Conservation (phyloP, 2,888 invertebrate species). For the Magallana nippona region DNA sequence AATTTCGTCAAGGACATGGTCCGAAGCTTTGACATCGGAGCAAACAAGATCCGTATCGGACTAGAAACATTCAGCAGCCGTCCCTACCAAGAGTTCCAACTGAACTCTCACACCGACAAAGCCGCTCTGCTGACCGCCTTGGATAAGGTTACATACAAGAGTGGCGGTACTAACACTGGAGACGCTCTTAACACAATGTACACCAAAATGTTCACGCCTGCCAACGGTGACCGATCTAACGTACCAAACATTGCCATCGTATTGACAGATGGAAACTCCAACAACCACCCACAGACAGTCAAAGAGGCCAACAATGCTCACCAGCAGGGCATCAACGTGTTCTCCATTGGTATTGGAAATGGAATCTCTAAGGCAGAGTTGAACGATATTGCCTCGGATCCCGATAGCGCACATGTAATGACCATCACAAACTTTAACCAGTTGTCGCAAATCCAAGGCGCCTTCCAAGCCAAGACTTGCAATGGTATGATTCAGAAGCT, state of each 20-base stretch:
- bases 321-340: slow-evolving; percentile 62
- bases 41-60: slow-evolving; percentile 66
- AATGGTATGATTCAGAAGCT: slow-evolving; percentile 48
- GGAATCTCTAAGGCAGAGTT: slow-evolving; percentile 67
- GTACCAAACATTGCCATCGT: slow-evolving; percentile 71
- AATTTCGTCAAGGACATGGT: slow-evolving; percentile 69
- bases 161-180: slow-evolving; percentile 74
- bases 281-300: slow-evolving; percentile 64
- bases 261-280: slow-evolving; percentile 70
- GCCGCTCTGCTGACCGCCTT: slow-evolving; percentile 64
- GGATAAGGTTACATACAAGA: slow-evolving; percentile 66
- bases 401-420: slow-evolving; percentile 69
- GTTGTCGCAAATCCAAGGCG: slow-evolving; percentile 63
- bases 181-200: slow-evolving; percentile 64
- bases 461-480: slow-evolving; percentile 62
- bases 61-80: slow-evolving; percentile 68
- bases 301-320: slow-evolving; percentile 62
- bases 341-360: slow-evolving; percentile 68
- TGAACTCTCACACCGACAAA: slow-evolving; percentile 67
- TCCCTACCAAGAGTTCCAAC: slow-evolving; percentile 69
- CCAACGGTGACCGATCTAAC: slow-evolving; percentile 69
- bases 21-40: slow-evolving; percentile 67
- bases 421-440: slow-evolving; percentile 67
- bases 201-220: slow-evolving; percentile 58
- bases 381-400: slow-evolving; percentile 71